phyloP scores from a whole-genome alignment of 2,888 invertebrate species.

The Operophtera brumata region DNA sequence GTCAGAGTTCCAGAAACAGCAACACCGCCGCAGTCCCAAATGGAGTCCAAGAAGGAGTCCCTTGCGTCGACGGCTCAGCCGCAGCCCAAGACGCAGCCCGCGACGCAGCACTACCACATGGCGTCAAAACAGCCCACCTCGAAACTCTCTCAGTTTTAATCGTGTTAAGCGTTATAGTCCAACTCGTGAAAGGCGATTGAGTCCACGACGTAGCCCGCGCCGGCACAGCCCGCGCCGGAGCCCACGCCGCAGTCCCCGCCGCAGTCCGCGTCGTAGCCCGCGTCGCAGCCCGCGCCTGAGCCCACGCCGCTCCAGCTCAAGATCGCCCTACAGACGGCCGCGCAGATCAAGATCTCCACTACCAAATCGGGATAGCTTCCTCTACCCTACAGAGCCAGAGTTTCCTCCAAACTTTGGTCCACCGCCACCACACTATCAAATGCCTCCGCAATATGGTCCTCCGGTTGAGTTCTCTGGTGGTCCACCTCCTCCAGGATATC shows the following conservation, averaged over 20 bases:
- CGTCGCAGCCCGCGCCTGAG: conserved; percentile 10
- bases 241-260: conserved; percentile 32
- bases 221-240: conserved; percentile 37
- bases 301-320: conserved; percentile 27
- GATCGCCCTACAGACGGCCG: conserved; percentile 34
- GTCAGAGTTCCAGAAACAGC: conserved; percentile 17
- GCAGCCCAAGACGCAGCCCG: conserved; percentile 25
- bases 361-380: conserved; percentile 24
- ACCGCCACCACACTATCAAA: conserved; percentile 19
- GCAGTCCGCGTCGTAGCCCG: conserved; percentile 25
- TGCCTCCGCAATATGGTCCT: conserved; percentile 25
- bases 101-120: conserved; percentile 31
- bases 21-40: conserved; percentile 16
- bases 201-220: conserved; percentile 30
- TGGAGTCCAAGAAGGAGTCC: conserved; percentile 34
- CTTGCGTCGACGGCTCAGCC: conserved; percentile 15
- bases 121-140: conserved; percentile 22
- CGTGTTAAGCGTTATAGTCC: conserved; percentile 29
- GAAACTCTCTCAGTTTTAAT: conserved; percentile 3
- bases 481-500: conserved; percentile 18
- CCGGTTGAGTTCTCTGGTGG: conserved; percentile 17
- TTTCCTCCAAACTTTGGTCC: conserved; percentile 9
- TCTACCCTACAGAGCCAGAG: conserved; percentile 25
- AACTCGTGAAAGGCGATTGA: conserved; percentile 16
- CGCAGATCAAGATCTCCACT: conserved; percentile 35